Evolutionary conservation across 2,113 vertebrate genomes (phyloP).

Genomic region (Canis aureus): DNA sequence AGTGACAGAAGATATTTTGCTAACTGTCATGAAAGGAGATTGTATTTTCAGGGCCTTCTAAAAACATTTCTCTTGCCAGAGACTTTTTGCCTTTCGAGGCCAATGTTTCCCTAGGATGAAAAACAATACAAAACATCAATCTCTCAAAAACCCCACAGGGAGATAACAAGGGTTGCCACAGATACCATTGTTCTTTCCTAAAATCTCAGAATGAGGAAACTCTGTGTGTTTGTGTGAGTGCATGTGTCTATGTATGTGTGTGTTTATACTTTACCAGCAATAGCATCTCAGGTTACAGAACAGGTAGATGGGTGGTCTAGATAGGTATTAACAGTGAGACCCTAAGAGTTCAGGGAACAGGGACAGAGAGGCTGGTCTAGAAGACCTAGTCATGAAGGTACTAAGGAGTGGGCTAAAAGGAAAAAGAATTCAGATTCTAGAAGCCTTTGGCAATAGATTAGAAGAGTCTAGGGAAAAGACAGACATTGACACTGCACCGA

Average conservation of each 20-base stretch:
- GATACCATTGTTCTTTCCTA: constrained; percentile 55
- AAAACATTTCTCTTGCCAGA: constrained; percentile 59
- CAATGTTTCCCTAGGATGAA: constrained; percentile 72
- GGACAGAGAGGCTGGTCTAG: neutral
- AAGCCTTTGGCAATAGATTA: neutral
- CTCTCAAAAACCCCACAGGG: constrained; percentile 55
- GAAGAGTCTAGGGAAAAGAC: neutral
- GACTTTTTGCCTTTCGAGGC: constrained; percentile 67
- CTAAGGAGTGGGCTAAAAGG: neutral
- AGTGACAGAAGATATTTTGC: constrained; percentile 68
- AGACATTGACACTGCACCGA: neutral
- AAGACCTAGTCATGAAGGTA: neutral
- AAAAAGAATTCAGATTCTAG: constrained; percentile 1
- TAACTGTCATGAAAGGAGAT: constrained; percentile 65
- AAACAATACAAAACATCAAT: constrained; percentile 69
- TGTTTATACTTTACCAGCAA: neutral
- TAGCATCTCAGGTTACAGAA: neutral
- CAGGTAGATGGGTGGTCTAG: neutral
- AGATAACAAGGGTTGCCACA: constrained; percentile 48
- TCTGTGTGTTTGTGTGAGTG: neutral
- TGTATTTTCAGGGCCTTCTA: constrained; percentile 68
- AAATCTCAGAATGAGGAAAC: constrained; percentile 50
- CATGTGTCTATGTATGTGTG: neutral
- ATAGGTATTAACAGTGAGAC: neutral
- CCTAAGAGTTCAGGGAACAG: neutral